phyloP scores from a whole-genome alignment of 2,113 vertebrate genomes.

The Lycaon pictus region DNA sequence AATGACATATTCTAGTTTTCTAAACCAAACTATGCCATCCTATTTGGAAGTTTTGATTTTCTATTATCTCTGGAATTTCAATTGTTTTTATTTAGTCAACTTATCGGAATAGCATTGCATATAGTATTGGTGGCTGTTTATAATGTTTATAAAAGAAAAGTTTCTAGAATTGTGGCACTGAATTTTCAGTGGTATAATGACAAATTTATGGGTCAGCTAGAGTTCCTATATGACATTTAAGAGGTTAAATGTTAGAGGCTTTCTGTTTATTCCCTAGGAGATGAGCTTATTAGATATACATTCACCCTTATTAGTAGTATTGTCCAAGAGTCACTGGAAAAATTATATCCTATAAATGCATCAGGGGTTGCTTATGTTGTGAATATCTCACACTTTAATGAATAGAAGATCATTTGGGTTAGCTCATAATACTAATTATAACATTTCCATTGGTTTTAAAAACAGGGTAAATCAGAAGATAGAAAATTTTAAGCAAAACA shows the following conservation, averaged over 20 bases:
- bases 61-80: constrained; percentile 37
- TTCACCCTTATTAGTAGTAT: not conserved
- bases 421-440: not conserved
- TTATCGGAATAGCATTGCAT: not conserved
- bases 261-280: not conserved
- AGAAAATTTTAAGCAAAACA: not conserved
- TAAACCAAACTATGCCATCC: not conserved
- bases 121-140: constrained; percentile 66
- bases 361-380: not conserved
- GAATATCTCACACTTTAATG: not conserved
- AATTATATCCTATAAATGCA: not conserved
- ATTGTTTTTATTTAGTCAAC: constrained; percentile 53
- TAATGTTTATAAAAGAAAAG: constrained; percentile 57
- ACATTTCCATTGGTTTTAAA: not conserved
- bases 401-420: not conserved
- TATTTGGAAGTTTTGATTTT: constrained; percentile 74
- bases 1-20: constrained; percentile 56
- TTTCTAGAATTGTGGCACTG: not conserved
- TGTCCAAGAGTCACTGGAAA: not conserved
- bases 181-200: constrained; percentile 41
- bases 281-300: not conserved
- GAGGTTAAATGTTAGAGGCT: not conserved
- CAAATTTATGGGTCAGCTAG: not conserved
- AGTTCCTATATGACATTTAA: not conserved
- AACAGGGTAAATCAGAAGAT: not conserved